Conservation (phyloP, 2,888 invertebrate genomes). For the Ichneumoninae sp. region DNA sequence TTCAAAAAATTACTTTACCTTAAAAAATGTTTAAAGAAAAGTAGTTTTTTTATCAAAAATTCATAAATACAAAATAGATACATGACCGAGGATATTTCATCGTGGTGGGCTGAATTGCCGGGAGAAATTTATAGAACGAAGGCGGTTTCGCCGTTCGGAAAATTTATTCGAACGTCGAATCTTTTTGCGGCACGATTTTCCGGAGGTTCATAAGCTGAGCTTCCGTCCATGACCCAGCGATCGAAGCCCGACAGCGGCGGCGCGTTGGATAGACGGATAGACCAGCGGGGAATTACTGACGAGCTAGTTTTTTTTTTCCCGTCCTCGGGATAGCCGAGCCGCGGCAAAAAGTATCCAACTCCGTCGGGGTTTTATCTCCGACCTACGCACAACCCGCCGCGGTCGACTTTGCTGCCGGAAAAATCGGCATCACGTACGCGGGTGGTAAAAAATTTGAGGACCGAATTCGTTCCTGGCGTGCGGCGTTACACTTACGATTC, state of each 20-base stretch:
- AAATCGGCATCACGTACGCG: conserved; percentile 49
- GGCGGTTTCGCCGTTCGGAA: conserved; percentile 41
- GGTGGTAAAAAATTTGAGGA: conserved; percentile 44
- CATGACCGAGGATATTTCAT: background rate
- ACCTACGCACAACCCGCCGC: conserved; percentile 18
- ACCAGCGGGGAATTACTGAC: conserved; percentile 41
- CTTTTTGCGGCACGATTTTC: conserved; percentile 43
- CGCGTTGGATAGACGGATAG: conserved; percentile 22
- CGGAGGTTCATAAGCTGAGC: conserved; percentile 11
- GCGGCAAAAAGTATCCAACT: conserved; percentile 43
- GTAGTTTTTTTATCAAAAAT: background rate
- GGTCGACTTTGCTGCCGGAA: conserved; percentile 36
- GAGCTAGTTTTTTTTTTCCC: conserved; percentile 40
- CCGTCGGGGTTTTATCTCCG: conserved; percentile 54
- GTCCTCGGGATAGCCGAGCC: conserved; percentile 12
- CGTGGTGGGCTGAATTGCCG: background rate
- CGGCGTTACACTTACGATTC: conserved; percentile 21
- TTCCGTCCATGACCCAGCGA: background rate
- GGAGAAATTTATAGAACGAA: conserved; percentile 48
- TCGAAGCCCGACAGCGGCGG: conserved; percentile 29
- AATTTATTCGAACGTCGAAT: conserved; percentile 45
- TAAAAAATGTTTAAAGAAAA: too few relatives aligned
- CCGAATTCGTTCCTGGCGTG: conserved; percentile 17
- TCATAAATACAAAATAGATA: conserved; percentile 19
- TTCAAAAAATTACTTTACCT: too few relatives aligned